Evolutionary conservation across 2,888 invertebrate genomes (phyloP), one percentile per base, ranked within the genome.

Genomic region (Zeuzera pyrina): DNA sequence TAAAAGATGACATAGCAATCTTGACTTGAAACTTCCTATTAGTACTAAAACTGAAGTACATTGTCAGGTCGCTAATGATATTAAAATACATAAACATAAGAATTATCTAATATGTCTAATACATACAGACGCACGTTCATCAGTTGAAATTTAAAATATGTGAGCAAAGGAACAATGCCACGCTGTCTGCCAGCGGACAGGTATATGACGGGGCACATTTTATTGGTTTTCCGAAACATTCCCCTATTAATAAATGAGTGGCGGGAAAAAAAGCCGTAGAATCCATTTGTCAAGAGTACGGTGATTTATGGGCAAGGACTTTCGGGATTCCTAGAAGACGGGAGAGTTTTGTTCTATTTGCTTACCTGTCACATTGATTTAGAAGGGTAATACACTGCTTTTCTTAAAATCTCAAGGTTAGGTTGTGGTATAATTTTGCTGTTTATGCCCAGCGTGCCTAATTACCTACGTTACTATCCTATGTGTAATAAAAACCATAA

Each of bases 141-240:
- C 53, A 58, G 52, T 52, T 41, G 47, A 59, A 57, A 52, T 53
- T 46, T 39, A 57, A 63, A 67, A 57, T 54, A 56, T 54, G 19
- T 19, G 45, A 44, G 48, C 47, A 42, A 61, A 57, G 61, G 67
- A 70, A 81, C 79, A 83, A 81, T 63, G 79, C 71, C 83, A 76
- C 70, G 81, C 83, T 69, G 83, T 83, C 83, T 83, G 71, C 57
- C 60, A 45, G 57, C 58, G 53, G 83, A 79, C 83, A 83, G 83
- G 83, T 83, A 83, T 81, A 79, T 83, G 83, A 83, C 81, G 69
- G 71, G 78, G 81, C 83, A 67, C 74, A 79, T 83, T 81, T 83
- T 83, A 83, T 83, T 77, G 78, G 83, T 81, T 81, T 83, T 78
- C 78, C 77, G 77, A 78, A 83, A 78, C 78, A 79, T 81, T 78